Evolutionary conservation across 37 sponge, comb jelly and placozoan genomes (phyloP).

Genomic region (Diacarnus erythraeanus): DNA sequence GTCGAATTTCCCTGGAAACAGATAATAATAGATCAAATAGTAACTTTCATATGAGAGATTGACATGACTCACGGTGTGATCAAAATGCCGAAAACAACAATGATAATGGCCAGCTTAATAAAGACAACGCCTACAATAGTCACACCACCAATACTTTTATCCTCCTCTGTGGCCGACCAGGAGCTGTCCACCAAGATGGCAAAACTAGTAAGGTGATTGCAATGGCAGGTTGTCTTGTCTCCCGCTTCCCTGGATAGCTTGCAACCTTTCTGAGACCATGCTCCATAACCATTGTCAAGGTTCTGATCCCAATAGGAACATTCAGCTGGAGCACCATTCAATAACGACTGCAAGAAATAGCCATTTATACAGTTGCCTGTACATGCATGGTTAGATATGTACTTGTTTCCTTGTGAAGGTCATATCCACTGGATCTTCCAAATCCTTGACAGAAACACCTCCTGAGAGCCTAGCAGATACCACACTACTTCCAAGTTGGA

Average conservation of each 20-base stretch:
- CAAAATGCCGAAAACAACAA: not conserved
- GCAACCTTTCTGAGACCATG: conserved; percentile 54
- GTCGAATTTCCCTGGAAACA: not conserved
- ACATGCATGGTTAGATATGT: not conserved
- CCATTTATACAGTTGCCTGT: not conserved
- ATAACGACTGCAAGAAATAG: not conserved
- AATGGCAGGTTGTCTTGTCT: conserved; percentile 16
- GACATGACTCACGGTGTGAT: not conserved
- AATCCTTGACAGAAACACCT: not conserved
- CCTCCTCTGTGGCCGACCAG: too few species aligned
- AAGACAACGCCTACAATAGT: not conserved
- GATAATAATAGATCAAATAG: not conserved
- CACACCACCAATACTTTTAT: not conserved
- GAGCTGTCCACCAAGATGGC: conserved; percentile 13
- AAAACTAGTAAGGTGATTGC: conserved; percentile 50
- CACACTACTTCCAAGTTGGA: conserved; percentile 19
- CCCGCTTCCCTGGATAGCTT: not conserved
- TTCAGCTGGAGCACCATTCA: conserved; percentile 6
- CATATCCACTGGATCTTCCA: conserved; percentile 13
- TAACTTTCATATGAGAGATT: not conserved
- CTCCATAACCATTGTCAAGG: conserved; percentile 45
- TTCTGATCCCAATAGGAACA: conserved; percentile 58
- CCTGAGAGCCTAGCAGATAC: conserved; percentile 26
- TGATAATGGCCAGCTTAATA: not conserved
- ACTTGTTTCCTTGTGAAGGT: conserved; percentile 16